Conservation (phyloP, 1,140 invertebrate genomes). For the Cecropterus lyciades region DNA sequence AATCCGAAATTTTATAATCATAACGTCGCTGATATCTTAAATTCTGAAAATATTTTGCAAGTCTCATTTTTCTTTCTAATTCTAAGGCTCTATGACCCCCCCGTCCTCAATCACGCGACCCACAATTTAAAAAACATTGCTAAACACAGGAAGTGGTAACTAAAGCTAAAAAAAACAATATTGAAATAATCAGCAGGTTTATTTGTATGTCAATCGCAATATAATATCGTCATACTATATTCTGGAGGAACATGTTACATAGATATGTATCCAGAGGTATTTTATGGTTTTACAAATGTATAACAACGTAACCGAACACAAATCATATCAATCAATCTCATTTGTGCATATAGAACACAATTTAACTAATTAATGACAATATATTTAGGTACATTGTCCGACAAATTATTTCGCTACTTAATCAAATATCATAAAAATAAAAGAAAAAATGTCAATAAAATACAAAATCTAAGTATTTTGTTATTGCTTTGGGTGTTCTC, state of each 20-base stretch:
- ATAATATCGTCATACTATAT: slow-evolving; percentile 26
- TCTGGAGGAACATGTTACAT: slow-evolving; percentile 39
- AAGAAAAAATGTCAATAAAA: slow-evolving; percentile 28
- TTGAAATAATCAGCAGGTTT: slow-evolving; percentile 34
- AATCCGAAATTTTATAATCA: no score
- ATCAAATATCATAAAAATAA: slow-evolving; percentile 21
- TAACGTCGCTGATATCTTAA: no score
- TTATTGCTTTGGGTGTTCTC: slow-evolving; percentile 23
- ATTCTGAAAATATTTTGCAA: no score
- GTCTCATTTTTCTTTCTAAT: no score
- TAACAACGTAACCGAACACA: slow-evolving; percentile 16
- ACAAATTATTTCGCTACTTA: slow-evolving; percentile 29
- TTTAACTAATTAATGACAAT: slow-evolving; percentile 18
- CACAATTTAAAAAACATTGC: no score
- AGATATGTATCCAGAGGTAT: slow-evolving; percentile 44
- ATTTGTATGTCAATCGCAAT: slow-evolving; percentile 40
- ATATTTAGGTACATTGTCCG: neutral
- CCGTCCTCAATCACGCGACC: no score
- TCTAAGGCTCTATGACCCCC: no score
- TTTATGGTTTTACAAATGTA: slow-evolving; percentile 36
- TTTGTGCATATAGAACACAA: slow-evolving; percentile 26
- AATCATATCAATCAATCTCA: slow-evolving; percentile 24
- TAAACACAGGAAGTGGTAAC: no score
- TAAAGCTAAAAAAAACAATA: slow-evolving; percentile 8
- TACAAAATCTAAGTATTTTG: slow-evolving; percentile 14